Evolutionary conservation across 1,140 invertebrate species (phyloP).

Genomic region (Octopus bimaculoides): DNA sequence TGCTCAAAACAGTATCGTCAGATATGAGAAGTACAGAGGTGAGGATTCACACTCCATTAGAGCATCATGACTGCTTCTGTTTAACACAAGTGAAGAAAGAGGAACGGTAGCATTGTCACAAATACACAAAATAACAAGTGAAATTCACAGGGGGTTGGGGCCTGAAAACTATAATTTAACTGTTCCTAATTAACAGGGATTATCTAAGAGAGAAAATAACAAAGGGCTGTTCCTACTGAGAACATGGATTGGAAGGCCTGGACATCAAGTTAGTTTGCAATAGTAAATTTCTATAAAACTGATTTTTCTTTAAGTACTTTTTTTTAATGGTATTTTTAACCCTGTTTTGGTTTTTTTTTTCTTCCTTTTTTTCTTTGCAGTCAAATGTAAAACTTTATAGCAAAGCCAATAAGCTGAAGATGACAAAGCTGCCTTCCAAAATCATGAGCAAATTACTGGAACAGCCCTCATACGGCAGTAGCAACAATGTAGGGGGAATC

Average conservation of each 20-base stretch:
- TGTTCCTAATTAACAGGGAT: no score
- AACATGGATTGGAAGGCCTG: conserved; percentile 9
- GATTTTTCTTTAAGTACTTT: no score
- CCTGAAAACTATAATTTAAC: no score
- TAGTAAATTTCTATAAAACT: no score
- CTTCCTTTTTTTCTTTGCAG: no score
- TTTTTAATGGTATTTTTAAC: no score
- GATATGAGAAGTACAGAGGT: neutral
- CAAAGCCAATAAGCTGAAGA: neutral
- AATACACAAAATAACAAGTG: neutral
- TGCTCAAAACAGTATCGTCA: neutral
- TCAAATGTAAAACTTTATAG: neutral
- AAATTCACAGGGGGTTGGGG: no score
- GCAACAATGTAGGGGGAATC: neutral
- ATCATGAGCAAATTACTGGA: conserved; percentile 1
- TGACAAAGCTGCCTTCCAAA: conserved; percentile 9
- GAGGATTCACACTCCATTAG: no score
- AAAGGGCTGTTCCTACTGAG: conserved; percentile 8
- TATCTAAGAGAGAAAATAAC: neutral
- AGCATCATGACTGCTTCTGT: no score
- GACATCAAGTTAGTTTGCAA: neutral
- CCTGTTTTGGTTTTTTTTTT: no score
- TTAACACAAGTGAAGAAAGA: neutral
- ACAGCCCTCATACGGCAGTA: conserved; percentile 8
- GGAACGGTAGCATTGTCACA: neutral